A percentile compares a stretch with the other conserved stretches of the same genome.
phyloP scores from a whole-genome alignment of 1,140 invertebrate species.

The Sitobion miscanthi region DNA sequence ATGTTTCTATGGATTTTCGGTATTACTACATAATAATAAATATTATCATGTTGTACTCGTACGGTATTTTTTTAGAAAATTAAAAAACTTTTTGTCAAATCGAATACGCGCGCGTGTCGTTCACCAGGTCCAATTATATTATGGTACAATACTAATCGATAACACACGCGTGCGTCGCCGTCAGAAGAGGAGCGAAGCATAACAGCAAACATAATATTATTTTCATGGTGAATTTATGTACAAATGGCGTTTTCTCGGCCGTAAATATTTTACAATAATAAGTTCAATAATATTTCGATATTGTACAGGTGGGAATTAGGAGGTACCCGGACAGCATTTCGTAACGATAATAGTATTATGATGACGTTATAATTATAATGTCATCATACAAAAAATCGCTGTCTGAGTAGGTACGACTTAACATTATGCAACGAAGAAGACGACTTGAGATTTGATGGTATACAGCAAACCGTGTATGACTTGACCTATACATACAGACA shows the following conservation, averaged over 20 bases:
- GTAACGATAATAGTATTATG: too few species aligned
- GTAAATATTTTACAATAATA: neutral
- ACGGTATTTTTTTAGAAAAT: neutral
- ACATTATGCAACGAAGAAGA: neutral
- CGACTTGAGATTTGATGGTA: neutral
- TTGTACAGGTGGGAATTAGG: neutral
- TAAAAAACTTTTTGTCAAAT: neutral
- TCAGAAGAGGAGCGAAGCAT: neutral
- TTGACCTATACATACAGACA: neutral
- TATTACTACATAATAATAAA: neutral
- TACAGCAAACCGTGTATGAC: neutral
- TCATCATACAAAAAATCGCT: too few species aligned
- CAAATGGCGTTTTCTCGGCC: neutral
- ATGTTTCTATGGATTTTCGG: neutral
- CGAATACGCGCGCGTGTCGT: neutral
- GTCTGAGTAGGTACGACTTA: neutral
- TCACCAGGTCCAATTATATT: neutral
- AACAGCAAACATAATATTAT: neutral
- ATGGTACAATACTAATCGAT: neutral
- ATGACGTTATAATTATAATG: too few species aligned
- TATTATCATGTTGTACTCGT: neutral
- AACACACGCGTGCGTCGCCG: neutral
- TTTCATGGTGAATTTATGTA: neutral
- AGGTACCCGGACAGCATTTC: neutral
- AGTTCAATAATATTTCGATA: neutral